These are phyloP conservation scores for Porites evermanni DNA, from an alignment of 92 coral and sea anemone genomes.

Conservation along the genomic window DNA sequence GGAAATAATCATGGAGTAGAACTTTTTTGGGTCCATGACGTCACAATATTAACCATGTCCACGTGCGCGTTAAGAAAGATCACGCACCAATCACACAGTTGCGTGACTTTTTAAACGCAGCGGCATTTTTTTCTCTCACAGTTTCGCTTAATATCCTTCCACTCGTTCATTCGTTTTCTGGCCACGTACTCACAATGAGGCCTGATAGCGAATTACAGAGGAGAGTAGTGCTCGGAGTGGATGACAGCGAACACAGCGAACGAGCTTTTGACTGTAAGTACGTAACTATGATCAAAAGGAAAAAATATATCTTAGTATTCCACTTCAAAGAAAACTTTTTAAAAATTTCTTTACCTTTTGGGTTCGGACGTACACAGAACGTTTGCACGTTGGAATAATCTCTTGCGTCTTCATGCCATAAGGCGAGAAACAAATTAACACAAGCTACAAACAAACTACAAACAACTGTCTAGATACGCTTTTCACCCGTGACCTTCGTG, in stretches of 20 bases:
- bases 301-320: no score
- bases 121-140: not conserved
- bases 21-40: not conserved
- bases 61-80: not conserved
- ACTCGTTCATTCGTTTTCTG: not conserved
- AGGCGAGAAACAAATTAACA: no score
- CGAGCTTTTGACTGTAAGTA: slow-evolving; percentile 78
- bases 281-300: no score
- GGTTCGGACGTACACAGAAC: no score
- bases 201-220: not conserved
- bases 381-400: no score
- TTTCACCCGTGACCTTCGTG: not conserved
- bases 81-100: not conserved
- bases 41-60: not conserved
- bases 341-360: no score
- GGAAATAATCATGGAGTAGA: no score
- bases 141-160: not conserved
- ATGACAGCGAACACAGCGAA: slow-evolving; percentile 74
- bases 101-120: not conserved
- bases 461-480: not conserved
- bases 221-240: slow-evolving; percentile 38
- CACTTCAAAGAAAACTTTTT: no score
- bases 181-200: not conserved
- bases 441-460: not conserved
- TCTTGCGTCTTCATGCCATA: not conserved